phyloP scores from a whole-genome alignment of 2,797 vertebrate species.

The Pangasius larnaudii region DNA sequence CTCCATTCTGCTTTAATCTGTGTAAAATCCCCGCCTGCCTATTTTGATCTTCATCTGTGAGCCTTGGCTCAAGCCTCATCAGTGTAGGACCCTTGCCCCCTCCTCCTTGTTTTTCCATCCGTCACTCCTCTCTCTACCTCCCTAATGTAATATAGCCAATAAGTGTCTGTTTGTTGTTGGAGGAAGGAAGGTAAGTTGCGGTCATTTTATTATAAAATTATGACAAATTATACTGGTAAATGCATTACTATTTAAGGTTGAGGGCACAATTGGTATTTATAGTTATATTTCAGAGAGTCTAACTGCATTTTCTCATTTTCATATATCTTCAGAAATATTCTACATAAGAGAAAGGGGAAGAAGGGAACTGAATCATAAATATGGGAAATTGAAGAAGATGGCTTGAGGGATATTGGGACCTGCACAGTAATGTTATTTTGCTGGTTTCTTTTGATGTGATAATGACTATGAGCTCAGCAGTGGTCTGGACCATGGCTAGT shows the following conservation, averaged over 20 bases:
- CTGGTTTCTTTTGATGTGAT: slow-evolving; percentile 12
- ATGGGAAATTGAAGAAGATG: background rate
- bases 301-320: background rate
- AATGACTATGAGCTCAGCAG: slow-evolving; percentile 8
- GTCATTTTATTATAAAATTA: background rate
- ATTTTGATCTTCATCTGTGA: slow-evolving; percentile 55
- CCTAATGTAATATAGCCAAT: background rate
- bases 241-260: background rate
- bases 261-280: background rate
- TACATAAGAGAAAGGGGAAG: background rate
- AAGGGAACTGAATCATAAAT: slow-evolving; percentile 1
- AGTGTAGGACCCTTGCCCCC: background rate
- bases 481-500: background rate
- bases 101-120: background rate
- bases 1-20: slow-evolving; percentile 54
- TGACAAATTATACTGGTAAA: background rate
- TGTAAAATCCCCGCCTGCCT: slow-evolving; percentile 45
- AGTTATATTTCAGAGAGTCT: background rate
- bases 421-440: slow-evolving; percentile 5
- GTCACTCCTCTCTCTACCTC: background rate
- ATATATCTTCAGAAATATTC: slow-evolving; percentile 5
- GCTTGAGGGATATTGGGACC: background rate
- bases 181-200: background rate
- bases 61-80: slow-evolving; percentile 22
- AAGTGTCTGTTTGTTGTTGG: background rate